phyloP scores from a whole-genome alignment of 2,797 vertebrate genomes.

The Podargus strigoides region DNA sequence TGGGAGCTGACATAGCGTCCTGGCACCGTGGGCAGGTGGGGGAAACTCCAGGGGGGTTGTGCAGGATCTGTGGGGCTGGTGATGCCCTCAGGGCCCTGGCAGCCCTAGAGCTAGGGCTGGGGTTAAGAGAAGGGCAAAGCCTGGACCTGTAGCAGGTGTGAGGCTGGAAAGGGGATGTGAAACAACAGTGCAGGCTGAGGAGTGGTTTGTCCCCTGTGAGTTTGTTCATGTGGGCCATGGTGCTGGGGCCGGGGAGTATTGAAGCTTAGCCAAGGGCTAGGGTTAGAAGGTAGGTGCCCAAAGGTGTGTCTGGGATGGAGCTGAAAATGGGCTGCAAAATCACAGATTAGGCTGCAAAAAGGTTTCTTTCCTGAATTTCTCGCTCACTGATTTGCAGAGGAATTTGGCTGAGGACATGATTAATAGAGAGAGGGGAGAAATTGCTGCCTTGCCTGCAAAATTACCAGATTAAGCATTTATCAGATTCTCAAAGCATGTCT shows the following conservation, averaged over 20 bases:
- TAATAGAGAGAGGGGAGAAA: neutral
- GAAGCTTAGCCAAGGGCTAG: neutral
- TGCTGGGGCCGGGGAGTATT: rapidly evolving
- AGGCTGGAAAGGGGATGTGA: neutral
- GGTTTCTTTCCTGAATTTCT: neutral
- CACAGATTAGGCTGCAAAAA: neutral
- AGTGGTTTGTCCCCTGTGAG: neutral
- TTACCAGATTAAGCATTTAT: neutral
- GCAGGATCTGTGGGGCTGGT: neutral
- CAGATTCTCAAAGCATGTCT: neutral
- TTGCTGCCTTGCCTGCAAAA: neutral
- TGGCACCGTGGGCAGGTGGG: neutral
- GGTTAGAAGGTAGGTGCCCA: neutral
- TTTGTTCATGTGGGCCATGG: rapidly evolving
- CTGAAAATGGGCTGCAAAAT: neutral
- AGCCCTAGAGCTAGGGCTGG: neutral
- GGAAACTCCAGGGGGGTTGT: too few species aligned
- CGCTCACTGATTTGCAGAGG: neutral
- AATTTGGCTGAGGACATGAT: neutral
- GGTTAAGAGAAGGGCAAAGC: neutral
- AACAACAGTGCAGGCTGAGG: neutral
- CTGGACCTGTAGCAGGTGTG: rapidly evolving
- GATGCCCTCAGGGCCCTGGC: neutral
- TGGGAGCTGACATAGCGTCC: rapidly evolving
- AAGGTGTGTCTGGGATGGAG: neutral